Evolutionary conservation across 2,888 invertebrate genomes (phyloP).

Genomic region (Nycteola revayana): DNA sequence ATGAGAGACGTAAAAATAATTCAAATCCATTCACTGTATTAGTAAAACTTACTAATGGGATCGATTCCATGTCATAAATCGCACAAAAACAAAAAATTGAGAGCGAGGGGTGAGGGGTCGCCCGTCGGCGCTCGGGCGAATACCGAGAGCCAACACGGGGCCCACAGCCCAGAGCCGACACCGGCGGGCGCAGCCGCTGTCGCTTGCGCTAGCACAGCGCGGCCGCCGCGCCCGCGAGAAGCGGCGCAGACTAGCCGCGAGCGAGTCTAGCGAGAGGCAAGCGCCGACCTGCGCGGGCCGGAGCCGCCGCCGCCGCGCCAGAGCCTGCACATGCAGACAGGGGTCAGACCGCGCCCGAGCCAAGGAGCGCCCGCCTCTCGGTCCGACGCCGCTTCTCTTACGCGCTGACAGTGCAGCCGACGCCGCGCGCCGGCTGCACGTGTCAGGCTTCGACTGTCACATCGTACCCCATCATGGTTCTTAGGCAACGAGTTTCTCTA

Average conservation of each 20-base stretch:
- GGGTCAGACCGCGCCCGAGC: conserved; percentile 33
- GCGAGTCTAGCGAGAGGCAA: conserved; percentile 49
- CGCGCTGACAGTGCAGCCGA: conserved; percentile 12
- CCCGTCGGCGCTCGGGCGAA: conserved; percentile 52
- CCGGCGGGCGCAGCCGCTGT: conserved; percentile 31
- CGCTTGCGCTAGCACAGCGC: conserved; percentile 36
- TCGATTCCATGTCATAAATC: conserved; percentile 45
- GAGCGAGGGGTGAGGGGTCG: conserved; percentile 52
- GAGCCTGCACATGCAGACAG: conserved; percentile 79
- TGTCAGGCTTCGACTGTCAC: background rate
- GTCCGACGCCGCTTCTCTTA: conserved; percentile 70
- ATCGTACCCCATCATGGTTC: conserved; percentile 27
- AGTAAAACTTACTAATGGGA: conserved; percentile 65
- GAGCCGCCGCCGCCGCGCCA: conserved; percentile 66
- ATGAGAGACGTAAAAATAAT: conserved; percentile 38
- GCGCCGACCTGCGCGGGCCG: conserved; percentile 55
- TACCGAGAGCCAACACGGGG: conserved; percentile 45
- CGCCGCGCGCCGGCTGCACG: background rate
- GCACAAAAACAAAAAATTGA: conserved; percentile 56
- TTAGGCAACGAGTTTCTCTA: conserved; percentile 17
- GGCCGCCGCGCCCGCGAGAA: conserved; percentile 58
- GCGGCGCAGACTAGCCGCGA: conserved; percentile 75
- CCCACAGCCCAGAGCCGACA: conserved; percentile 18
- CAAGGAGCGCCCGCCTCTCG: conserved; percentile 22
- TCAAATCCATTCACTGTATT: conserved; percentile 42